Evolutionary conservation across 2,888 invertebrate species (phyloP).

Genomic region (Bellardia pandia): DNA sequence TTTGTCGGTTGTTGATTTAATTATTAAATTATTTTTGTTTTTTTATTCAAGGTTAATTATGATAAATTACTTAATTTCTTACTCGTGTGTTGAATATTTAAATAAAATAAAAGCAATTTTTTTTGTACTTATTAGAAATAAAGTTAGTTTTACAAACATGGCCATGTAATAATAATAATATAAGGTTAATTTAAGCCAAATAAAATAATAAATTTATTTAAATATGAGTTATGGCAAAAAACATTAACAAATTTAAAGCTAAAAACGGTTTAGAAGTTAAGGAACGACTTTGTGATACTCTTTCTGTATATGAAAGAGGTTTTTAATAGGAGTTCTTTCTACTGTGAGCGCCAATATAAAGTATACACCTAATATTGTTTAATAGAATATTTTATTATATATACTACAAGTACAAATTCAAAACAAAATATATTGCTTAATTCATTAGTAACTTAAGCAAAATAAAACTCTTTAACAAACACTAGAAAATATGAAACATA

Average conservation of each 20-base stretch:
- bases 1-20: constrained; percentile 16
- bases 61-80: constrained; percentile 50
- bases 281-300: background rate
- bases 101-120: constrained; percentile 5
- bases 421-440: too few species aligned
- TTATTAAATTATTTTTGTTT: constrained; percentile 20
- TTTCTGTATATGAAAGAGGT: too few species aligned
- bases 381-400: too few species aligned
- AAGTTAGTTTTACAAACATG: background rate
- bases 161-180: constrained; percentile 6
- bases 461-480: too few species aligned
- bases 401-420: too few species aligned
- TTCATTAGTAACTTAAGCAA: too few species aligned
- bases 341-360: too few species aligned
- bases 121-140: background rate
- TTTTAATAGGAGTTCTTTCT: too few species aligned
- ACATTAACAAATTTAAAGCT: background rate
- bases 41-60: constrained; percentile 59
- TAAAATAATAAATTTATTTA: background rate
- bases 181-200: constrained; percentile 17
- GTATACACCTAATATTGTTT: too few species aligned
- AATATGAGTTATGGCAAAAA: constrained; percentile 31
- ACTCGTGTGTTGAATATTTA: constrained; percentile 13
- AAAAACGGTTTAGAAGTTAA: background rate
- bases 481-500: too few species aligned